phyloP scores from a whole-genome alignment of 2,113 vertebrate genomes.

The Myiopsitta monachus region DNA sequence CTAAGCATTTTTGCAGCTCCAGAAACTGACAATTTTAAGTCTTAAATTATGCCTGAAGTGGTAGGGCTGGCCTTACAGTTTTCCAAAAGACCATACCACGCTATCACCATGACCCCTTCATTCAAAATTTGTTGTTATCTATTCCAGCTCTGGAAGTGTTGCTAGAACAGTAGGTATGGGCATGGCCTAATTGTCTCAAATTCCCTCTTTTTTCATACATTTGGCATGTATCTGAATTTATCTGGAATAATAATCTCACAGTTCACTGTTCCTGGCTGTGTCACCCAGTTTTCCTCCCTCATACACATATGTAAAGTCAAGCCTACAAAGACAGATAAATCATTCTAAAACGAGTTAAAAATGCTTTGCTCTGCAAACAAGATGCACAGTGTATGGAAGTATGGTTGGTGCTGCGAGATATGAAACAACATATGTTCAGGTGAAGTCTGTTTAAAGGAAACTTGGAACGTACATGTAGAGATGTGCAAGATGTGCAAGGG shows the following conservation, averaged over 20 bases:
- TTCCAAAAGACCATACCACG: neutral
- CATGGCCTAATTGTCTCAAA: neutral
- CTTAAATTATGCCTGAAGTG: neutral
- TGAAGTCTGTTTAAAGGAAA: neutral
- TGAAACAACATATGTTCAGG: neutral
- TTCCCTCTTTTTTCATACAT: rapidly evolving
- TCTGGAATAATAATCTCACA: neutral
- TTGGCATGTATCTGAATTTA: neutral
- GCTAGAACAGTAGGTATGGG: neutral
- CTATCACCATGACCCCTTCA: neutral
- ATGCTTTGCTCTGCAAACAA: neutral
- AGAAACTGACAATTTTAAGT: neutral
- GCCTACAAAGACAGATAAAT: neutral
- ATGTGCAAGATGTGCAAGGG: rapidly evolving
- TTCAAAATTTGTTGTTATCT: neutral
- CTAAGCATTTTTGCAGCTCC: constrained; percentile 10
- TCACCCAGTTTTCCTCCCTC: neutral
- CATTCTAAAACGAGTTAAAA: neutral
- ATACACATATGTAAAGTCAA: neutral
- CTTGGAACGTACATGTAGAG: neutral
- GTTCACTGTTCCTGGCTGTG: neutral
- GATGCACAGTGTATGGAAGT: neutral
- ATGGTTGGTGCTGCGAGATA: neutral
- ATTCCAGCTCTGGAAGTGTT: neutral
- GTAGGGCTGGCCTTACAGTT: neutral